phyloP scores from a whole-genome alignment of 2,797 vertebrate species.

The Chromobotia macracanthus region DNA sequence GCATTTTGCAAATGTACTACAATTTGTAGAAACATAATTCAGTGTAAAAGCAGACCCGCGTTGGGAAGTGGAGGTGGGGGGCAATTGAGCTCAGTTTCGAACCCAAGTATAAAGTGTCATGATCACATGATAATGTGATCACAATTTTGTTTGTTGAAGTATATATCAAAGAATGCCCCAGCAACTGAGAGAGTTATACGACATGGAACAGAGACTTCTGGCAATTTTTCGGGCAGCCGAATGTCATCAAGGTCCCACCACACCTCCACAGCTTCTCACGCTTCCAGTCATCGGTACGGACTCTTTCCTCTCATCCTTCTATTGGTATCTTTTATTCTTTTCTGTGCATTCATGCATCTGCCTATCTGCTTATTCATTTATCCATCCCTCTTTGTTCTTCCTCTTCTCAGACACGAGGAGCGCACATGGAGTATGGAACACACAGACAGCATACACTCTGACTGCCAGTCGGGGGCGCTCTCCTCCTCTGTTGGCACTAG shows the following conservation, averaged over 20 bases:
- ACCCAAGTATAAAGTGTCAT: neutral
- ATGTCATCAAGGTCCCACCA: slow-evolving; percentile 94
- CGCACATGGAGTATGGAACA: slow-evolving; percentile 96
- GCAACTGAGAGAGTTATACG: slow-evolving; percentile 91
- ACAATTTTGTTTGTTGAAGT: slow-evolving; percentile 78
- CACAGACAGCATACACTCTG: slow-evolving; percentile 92
- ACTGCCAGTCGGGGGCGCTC: slow-evolving; percentile 93
- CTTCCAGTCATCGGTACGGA: slow-evolving; percentile 89
- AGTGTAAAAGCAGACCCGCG: no score
- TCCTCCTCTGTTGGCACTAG: slow-evolving; percentile 95
- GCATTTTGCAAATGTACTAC: no score
- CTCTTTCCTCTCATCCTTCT: neutral
- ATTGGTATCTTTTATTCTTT: neutral
- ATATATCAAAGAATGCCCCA: slow-evolving; percentile 91
- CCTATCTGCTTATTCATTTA: neutral
- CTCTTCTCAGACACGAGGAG: slow-evolving; percentile 85
- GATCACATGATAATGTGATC: slow-evolving; percentile 1
- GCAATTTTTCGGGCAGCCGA: slow-evolving; percentile 90
- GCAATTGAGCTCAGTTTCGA: neutral
- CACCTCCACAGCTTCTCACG: slow-evolving; percentile 92
- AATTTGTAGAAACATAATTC: no score
- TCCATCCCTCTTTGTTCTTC: neutral
- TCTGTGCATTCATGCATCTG: neutral
- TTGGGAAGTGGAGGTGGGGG: no score
- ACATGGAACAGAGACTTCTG: slow-evolving; percentile 89